A percentile compares a stretch with the other conserved stretches of the same genome.
Evolutionary conservation across 1,140 invertebrate species (phyloP).

Genomic region (Rhopalosiphum padi): DNA sequence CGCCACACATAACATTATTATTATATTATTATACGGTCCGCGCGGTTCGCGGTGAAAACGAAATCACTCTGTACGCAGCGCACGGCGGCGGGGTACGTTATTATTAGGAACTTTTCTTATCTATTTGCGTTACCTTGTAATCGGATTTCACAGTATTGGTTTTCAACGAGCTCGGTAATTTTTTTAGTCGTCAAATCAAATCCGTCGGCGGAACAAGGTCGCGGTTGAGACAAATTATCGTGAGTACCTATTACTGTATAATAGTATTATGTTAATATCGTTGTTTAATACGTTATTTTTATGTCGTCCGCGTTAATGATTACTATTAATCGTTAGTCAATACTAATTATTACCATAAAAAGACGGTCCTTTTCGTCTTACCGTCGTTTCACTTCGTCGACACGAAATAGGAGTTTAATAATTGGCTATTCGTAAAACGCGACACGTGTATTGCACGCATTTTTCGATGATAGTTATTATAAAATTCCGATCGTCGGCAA

Average conservation of each 20-base stretch:
- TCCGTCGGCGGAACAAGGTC: background rate
- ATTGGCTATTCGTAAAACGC: background rate
- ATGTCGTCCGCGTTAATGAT: background rate
- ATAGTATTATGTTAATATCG: background rate
- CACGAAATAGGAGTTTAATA: background rate
- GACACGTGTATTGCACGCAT: background rate
- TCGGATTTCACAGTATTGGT: conserved; percentile 27
- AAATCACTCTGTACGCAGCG: background rate
- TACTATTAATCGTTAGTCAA: background rate
- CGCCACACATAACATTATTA: too few species aligned
- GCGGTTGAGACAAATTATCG: background rate
- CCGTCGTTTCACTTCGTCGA: background rate
- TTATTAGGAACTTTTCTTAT: conserved; percentile 3
- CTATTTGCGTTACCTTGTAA: conserved; percentile 11
- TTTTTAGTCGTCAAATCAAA: conserved; percentile 32
- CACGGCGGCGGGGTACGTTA: background rate
- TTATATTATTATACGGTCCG: background rate
- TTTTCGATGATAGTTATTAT: background rate
- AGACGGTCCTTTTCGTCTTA: background rate
- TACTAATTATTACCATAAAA: background rate
- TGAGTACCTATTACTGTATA: background rate
- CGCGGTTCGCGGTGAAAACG: background rate
- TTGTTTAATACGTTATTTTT: background rate
- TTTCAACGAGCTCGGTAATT: background rate
- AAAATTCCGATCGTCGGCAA: background rate